Percentiles rank a stretch among this genome's conserved stretches.
These are phyloP conservation scores for Nautilus pompilius DNA, from an alignment of 1,140 invertebrate genomes.

Conservation along the genomic window DNA sequence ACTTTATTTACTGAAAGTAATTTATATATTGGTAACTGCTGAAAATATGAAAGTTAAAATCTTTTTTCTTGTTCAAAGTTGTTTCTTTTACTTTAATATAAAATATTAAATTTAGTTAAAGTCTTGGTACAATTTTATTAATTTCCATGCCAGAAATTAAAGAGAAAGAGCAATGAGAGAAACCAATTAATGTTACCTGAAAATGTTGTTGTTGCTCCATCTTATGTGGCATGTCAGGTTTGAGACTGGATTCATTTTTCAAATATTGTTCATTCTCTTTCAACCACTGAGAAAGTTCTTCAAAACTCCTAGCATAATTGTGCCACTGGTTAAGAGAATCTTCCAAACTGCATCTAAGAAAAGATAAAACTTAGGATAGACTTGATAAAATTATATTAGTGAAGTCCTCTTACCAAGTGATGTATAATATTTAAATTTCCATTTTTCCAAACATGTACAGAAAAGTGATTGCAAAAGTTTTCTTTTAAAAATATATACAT, in stretches of 20 bases:
- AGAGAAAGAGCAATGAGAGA: too few relatives aligned
- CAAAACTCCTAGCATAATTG: constrained; percentile 73
- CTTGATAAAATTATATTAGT: background rate
- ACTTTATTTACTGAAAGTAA: background rate
- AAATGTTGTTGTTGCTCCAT: constrained; percentile 67
- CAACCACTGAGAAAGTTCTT: constrained; percentile 78
- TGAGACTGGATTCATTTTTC: constrained; percentile 62
- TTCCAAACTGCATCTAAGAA: constrained; percentile 60
- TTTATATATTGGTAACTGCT: too few relatives aligned
- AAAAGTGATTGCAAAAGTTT: too few relatives aligned
- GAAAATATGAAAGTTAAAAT: too few relatives aligned
- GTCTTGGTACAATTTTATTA: too few relatives aligned
- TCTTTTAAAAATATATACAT: too few relatives aligned
- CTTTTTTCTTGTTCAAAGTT: too few relatives aligned
- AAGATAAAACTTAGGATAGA: background rate
- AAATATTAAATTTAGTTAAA: too few relatives aligned
- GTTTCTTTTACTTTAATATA: too few relatives aligned
- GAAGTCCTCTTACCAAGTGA: background rate
- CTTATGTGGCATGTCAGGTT: constrained; percentile 69
- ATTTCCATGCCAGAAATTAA: too few relatives aligned
- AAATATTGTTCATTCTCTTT: constrained; percentile 80
- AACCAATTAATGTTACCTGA: constrained; percentile 26
- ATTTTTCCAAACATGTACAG: too few relatives aligned
- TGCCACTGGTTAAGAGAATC: constrained; percentile 75
- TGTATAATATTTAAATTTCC: too few relatives aligned